phyloP scores from a whole-genome alignment of 2,113 vertebrate species.

The Myodes glareolus region DNA sequence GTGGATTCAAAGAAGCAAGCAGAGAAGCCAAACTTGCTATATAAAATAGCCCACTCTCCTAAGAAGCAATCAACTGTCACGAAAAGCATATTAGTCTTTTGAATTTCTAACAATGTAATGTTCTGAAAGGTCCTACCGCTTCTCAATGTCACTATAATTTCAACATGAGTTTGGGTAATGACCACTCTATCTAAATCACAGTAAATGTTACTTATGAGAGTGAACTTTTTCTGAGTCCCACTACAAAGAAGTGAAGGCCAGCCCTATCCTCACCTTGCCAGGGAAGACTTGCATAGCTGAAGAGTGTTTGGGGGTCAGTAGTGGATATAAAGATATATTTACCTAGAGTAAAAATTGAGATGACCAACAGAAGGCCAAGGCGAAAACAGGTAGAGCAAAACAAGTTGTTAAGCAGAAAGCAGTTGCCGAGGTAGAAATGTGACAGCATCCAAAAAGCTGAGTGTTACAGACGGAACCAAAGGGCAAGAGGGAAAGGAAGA shows the following conservation, averaged over 20 bases:
- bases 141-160: not conserved
- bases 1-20: not conserved
- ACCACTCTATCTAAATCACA: not conserved
- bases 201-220: not conserved
- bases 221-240: not conserved
- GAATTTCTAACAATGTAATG: not conserved
- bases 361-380: not conserved
- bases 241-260: not conserved
- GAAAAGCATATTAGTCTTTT: not conserved
- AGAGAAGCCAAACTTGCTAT: not conserved
- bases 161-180: not conserved
- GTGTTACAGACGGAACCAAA: not conserved
- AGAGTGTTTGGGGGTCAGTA: not conserved
- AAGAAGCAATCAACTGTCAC: not conserved
- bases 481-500: not conserved
- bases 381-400: not conserved
- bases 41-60: not conserved
- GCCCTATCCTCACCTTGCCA: not conserved
- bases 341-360: slow-evolving; percentile 6
- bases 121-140: not conserved
- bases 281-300: not conserved
- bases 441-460: not conserved
- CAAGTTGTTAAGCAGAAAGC: not conserved
- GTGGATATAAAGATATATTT: not conserved
- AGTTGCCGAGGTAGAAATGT: not conserved